These are phyloP conservation scores for Macroramphosus scolopax DNA, from an alignment of 2,797 vertebrate genomes.

Conservation along the genomic window DNA sequence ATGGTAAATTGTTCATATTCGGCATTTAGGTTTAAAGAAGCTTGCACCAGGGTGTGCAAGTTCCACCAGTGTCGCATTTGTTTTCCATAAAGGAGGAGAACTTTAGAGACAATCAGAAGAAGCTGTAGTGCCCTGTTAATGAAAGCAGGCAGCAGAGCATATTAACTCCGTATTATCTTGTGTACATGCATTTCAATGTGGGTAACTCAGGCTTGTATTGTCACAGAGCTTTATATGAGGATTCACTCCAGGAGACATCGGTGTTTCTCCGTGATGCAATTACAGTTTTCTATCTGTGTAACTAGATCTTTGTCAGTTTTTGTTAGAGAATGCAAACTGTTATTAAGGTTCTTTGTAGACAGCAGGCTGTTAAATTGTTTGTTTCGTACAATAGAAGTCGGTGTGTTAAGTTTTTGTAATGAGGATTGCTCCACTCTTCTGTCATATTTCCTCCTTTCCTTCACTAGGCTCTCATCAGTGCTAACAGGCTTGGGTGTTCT, in stretches of 20 bases:
- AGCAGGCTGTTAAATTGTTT: slow-evolving; percentile 53
- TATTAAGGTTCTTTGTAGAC: slow-evolving; percentile 35
- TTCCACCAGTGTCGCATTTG: slow-evolving; percentile 30
- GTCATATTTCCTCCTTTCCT: slow-evolving; percentile 77
- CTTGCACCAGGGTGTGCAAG: slow-evolving; percentile 18
- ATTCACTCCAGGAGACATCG: slow-evolving; percentile 46
- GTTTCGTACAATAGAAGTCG: slow-evolving; percentile 48
- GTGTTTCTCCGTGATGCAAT: slow-evolving; percentile 43
- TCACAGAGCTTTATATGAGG: slow-evolving; percentile 58
- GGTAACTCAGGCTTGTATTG: slow-evolving; percentile 63
- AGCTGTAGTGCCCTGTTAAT: slow-evolving; percentile 27
- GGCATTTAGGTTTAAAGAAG: slow-evolving; percentile 20
- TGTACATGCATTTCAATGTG: slow-evolving; percentile 41
- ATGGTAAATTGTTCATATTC: slow-evolving; percentile 30
- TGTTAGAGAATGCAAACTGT: slow-evolving; percentile 36
- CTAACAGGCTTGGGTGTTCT: slow-evolving; percentile 85
- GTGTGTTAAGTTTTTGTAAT: slow-evolving; percentile 52
- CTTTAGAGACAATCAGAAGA: slow-evolving; percentile 28
- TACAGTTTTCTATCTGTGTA: slow-evolving; percentile 58
- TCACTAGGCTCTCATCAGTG: slow-evolving; percentile 86
- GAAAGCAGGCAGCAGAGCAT: slow-evolving; percentile 41
- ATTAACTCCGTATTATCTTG: slow-evolving; percentile 43
- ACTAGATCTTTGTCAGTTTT: slow-evolving; percentile 41
- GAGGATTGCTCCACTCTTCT: slow-evolving; percentile 58
- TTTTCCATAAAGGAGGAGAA: slow-evolving; percentile 44